Conservation (phyloP, 2,797 vertebrate genomes). For the Cyprinella venusta region DNA sequence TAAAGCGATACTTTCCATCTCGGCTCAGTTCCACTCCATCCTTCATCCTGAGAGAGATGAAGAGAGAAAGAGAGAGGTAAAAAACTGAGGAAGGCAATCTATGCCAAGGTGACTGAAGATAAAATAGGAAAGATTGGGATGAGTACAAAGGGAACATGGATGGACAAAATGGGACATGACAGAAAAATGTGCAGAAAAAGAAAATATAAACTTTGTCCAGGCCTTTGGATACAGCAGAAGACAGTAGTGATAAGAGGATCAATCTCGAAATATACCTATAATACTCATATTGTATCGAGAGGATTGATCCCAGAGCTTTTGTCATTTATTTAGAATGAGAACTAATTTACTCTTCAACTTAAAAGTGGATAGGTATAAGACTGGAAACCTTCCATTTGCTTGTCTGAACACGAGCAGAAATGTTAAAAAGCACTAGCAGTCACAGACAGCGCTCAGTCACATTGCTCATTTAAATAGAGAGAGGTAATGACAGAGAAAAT, state of each 20-base stretch:
- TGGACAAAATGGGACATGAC: not conserved
- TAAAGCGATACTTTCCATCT: constrained; percentile 91
- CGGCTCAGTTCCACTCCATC: constrained; percentile 87
- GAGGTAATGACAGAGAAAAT: constrained; percentile 19
- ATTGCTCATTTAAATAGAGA: constrained; percentile 21
- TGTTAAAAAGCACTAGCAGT: constrained; percentile 16
- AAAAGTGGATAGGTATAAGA: not conserved
- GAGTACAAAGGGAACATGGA: constrained; percentile 14
- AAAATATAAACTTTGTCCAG: not conserved
- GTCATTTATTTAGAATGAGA: constrained; percentile 6
- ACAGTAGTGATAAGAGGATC: not conserved
- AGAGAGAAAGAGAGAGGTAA: constrained; percentile 5
- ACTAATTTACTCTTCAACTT: not conserved
- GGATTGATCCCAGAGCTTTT: not conserved
- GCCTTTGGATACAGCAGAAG: not conserved
- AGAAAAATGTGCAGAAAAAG: not conserved
- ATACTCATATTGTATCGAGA: not conserved
- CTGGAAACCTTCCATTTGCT: not conserved
- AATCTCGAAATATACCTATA: not conserved
- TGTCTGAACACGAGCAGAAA: not conserved
- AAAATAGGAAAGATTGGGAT: constrained; percentile 17
- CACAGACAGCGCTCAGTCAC: not conserved
- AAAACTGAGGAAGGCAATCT: constrained; percentile 1
- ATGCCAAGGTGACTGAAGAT: constrained; percentile 12
- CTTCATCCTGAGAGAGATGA: constrained; percentile 81